These are phyloP conservation scores for Diloba caeruleocephala DNA, from an alignment of 2,888 invertebrate species.

Conservation along the genomic window DNA sequence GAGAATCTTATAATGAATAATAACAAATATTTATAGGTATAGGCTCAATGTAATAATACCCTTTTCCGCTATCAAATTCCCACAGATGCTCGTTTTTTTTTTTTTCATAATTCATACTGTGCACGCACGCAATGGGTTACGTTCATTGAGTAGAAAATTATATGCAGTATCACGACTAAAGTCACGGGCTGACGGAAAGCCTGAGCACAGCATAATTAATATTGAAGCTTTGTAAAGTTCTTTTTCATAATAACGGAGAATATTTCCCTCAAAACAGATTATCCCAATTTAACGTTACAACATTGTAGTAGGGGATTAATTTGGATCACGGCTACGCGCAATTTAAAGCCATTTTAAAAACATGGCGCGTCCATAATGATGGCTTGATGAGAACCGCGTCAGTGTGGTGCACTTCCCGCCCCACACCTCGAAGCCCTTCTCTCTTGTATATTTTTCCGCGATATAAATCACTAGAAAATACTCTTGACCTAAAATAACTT, in stretches of 20 bases:
- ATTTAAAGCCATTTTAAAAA: conserved; percentile 86
- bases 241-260: conserved; percentile 68
- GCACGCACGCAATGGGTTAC: conserved; percentile 60
- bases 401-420: conserved; percentile 66
- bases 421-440: conserved; percentile 38
- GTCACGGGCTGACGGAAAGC: conserved; percentile 72
- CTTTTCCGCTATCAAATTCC: conserved; percentile 19
- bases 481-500: conserved; percentile 29
- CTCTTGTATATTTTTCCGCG: conserved; percentile 55
- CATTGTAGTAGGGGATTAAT: conserved; percentile 82
- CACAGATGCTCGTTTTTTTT: conserved; percentile 34
- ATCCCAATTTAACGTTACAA: conserved; percentile 75
- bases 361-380: conserved; percentile 86
- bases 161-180: conserved; percentile 86
- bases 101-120: conserved; percentile 43
- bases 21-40: too few species aligned
- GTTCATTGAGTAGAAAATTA: conserved; percentile 85
- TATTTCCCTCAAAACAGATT: conserved; percentile 70
- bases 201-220: conserved; percentile 78
- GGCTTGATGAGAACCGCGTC: conserved; percentile 82
- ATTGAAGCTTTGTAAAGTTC: conserved; percentile 71
- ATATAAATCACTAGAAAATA: conserved; percentile 51
- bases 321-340: conserved; percentile 78
- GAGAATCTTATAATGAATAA: too few species aligned
- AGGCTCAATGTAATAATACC: not conserved